Evolutionary conservation across 2,888 invertebrate species (phyloP), one percentile per base, ranked within the genome.

Genomic region (Brenthis ino): DNA sequence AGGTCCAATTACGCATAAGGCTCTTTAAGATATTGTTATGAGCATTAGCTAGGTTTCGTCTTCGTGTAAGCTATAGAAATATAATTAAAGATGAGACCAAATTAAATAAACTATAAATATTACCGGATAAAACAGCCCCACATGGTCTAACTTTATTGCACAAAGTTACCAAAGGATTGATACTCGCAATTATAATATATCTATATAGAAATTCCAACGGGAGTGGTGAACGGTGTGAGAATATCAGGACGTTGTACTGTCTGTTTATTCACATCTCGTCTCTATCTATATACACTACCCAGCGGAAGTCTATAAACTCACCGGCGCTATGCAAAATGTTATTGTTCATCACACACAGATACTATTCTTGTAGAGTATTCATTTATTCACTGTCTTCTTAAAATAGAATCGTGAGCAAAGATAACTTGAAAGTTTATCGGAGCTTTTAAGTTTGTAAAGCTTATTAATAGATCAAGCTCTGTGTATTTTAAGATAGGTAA

Each of bases 231-330:
- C 1, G 3, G 37, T 43, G 37, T 43, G 37, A 1, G 37, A 43
- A 43, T 43, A 43, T 48, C 6, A 28, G 58, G 24, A 48, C 58
- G 20, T 28, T 57, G 51, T 64, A 67, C 66, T 53, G 56, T 68
- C 57, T 64, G 63, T 53, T 57, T 72, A 74, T 76, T 71, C 72
- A 73, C 67, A 75, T 74, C 73, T 74, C 72, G 74, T 70, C 60
- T 48, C 55, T 54, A 67, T 57, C 67, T 69, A 68, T 48, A 28
- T 58, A 58, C 48, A 58, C 48, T 58, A 58, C 58, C 14, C 58
- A 58, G 58, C 77, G 82, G 84, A 85, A 80, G 82, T 79, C 80
- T 81, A 84, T 82, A 84, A 82, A 81, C 78, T 50, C 77, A 77
- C 77, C 76, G 64, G 73, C 72, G 76, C 76, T 77, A 82, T 82